Conservation (phyloP, 2,888 invertebrate genomes). For the Notodonta dromedarius region DNA sequence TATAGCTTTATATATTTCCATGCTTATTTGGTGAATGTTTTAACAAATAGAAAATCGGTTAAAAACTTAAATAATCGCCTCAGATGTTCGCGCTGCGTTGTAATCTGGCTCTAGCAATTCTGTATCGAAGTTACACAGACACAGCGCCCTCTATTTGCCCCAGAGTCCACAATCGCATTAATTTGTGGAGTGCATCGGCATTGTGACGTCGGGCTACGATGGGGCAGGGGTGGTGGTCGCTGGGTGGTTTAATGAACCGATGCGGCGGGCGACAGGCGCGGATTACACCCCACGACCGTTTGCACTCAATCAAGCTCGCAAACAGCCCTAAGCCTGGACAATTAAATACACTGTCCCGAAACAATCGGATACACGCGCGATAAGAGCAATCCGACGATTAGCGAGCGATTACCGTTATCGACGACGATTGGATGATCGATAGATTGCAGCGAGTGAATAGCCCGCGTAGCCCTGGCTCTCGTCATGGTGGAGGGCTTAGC, state of each 20-base stretch:
- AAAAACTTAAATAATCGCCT: no score
- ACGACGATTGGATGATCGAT: slow-evolving; percentile 44
- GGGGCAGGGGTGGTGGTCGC: slow-evolving; percentile 37
- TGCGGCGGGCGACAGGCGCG: slow-evolving; percentile 78
- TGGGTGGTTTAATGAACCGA: slow-evolving; percentile 80
- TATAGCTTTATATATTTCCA: slow-evolving; percentile 15
- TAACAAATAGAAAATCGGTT: background rate
- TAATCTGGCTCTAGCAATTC: slow-evolving; percentile 42
- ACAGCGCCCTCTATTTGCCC: slow-evolving; percentile 51
- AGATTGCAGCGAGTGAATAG: slow-evolving; percentile 25
- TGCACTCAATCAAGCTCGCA: slow-evolving; percentile 83
- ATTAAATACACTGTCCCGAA: slow-evolving; percentile 79
- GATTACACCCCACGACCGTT: slow-evolving; percentile 80
- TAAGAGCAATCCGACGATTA: slow-evolving; percentile 72
- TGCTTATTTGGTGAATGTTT: background rate
- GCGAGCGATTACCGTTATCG: slow-evolving; percentile 54
- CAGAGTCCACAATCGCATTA: slow-evolving; percentile 75
- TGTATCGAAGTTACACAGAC: slow-evolving; percentile 46
- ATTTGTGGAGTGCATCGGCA: slow-evolving; percentile 76
- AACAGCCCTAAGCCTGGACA: slow-evolving; percentile 79
- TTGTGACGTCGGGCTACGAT: slow-evolving; percentile 50
- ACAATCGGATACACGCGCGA: slow-evolving; percentile 75
- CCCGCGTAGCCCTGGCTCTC: background rate
- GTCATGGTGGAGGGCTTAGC: background rate
- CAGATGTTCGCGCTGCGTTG: slow-evolving; percentile 10